Evolutionary conservation across 1,140 invertebrate genomes (phyloP), one percentile per base, ranked within the genome.

Genomic region (Drosophila fuyamai): DNA sequence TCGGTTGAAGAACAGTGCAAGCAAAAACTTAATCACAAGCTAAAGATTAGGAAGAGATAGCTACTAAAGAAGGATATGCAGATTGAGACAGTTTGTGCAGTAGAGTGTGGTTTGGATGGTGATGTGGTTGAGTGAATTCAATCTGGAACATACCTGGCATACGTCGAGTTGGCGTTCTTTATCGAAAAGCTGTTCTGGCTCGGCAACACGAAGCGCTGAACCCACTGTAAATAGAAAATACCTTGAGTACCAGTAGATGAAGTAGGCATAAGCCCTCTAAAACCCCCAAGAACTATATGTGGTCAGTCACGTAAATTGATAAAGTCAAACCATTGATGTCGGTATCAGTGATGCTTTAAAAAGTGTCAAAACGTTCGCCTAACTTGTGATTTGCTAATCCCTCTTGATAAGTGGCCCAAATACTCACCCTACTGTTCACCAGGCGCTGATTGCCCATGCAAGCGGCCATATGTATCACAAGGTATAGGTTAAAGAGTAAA

Each of bases 401-500:
- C 54, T 0, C 7, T 14, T 55, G 54, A 72, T 81, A 76, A 68
- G 41, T 63, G 41, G 5, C 46, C 53, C 43, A 44, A 23, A 10
- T 55, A 89, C 92, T 92, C 81, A 93, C 92, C 68, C 75, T 70
- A 60, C 80, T 89, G 55, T 93, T 86, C 62, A 92, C 74, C 41
- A 94, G 76, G 51, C 81, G 77, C 44, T 91, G 92, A 68, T 92
- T 92, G 41, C 95, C 95, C 95, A 96, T 96, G 46, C 94, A 94
- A 6, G 95, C 94, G 60, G 94, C 93, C 94, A 96, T 95, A 76
- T 96, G 96, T 76, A 96, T 92, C 36, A 94, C 93, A 70, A 97
- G 92, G 91, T 97, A 97, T 18, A 94, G 59, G 81, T 96, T 95
- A 83, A 97, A 96, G 1, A 94, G 50, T 29, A 97, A 90, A 91